Percentiles rank a stretch among this genome's conserved stretches.
Conservation (phyloP, 2,113 vertebrate genomes). For the Recurvirostra avosetta region DNA sequence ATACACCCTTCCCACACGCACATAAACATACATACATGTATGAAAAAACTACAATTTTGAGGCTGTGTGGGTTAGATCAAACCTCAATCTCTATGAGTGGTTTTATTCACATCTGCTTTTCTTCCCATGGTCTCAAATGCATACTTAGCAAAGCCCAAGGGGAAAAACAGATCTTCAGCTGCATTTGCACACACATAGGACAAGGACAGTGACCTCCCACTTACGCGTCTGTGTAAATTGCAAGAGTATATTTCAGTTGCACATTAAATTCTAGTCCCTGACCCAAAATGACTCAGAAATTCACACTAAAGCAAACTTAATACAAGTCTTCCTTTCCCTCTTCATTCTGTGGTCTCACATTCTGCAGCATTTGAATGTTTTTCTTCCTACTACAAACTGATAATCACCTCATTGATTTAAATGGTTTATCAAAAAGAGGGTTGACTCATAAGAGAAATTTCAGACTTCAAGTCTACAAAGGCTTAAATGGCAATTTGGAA, state of each 20-base stretch:
- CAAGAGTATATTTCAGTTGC: not conserved
- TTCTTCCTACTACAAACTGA: not conserved
- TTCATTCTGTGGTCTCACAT: not conserved
- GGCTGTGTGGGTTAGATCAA: not conserved
- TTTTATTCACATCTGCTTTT: not conserved
- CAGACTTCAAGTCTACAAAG: not conserved
- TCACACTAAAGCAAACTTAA: not conserved
- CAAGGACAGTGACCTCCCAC: not conserved
- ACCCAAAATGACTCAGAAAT: not conserved
- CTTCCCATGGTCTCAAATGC: not conserved
- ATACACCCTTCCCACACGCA: not conserved
- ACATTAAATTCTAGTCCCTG: not conserved
- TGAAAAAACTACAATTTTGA: not conserved
- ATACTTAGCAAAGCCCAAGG: not conserved
- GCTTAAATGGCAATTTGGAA: not conserved
- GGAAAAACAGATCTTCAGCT: not conserved
- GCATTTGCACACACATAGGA: not conserved
- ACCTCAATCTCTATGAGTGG: not conserved
- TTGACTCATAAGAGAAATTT: not conserved
- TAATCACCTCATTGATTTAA: not conserved
- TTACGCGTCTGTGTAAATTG: not conserved
- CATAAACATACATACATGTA: not conserved
- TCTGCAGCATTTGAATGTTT: not conserved
- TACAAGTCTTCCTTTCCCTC: not conserved
- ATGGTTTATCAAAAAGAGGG: not conserved